Base-by-base conservation (phyloP, 2,113 vertebrate species). In the Eulemur macaco region DNA sequence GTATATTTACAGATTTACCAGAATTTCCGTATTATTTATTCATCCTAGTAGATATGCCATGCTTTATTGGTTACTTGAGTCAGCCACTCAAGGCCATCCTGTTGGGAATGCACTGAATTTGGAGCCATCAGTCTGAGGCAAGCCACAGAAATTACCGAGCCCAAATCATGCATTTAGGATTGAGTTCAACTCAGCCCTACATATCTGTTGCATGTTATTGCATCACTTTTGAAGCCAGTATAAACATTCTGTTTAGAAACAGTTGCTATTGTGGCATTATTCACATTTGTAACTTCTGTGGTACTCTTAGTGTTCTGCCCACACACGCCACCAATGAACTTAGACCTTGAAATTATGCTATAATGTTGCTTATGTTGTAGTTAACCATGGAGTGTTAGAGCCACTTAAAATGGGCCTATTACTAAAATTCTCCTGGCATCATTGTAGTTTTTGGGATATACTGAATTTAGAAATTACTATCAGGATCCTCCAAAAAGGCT, bases 201-300 rank as follows among this genome's bases (percentile, higher is more conserved):
- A 2, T 12, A 8, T 96, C 96, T 39, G 80, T 97, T 96, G 77
- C 96, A 77, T 37, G 63, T 29, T 89, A 9, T 98, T 98, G 96
- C 98, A 97, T 97, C 97, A 98, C 76, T 96, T 88, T 92, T 63
- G 50, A 87, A 45, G 29, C 0, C 60, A n/a, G 42, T 39, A 81
- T 69, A 97, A 97, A 97, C 45, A 89, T 93, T 93, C 69, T 95
- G 11, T 58, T 6, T 56, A 86, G 76, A 95, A 96, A 86, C 68
- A 95, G 87, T 96, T 94, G 92, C 88, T 77, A 94, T 45, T 85
- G 47, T 88, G 97, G 58, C 94, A 94, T 69, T 71, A 56, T 69
- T 97, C 71, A 95, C 77, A 42, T 31, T 47, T 81, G 69, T 1
- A n/a, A 0, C 77, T 88, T 88, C 69, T 63, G 27, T 34, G 34